Evolutionary conservation across 2,888 invertebrate species (phyloP), one percentile per base, ranked within the genome.

Genomic region (Polydrusus tereticollis): DNA sequence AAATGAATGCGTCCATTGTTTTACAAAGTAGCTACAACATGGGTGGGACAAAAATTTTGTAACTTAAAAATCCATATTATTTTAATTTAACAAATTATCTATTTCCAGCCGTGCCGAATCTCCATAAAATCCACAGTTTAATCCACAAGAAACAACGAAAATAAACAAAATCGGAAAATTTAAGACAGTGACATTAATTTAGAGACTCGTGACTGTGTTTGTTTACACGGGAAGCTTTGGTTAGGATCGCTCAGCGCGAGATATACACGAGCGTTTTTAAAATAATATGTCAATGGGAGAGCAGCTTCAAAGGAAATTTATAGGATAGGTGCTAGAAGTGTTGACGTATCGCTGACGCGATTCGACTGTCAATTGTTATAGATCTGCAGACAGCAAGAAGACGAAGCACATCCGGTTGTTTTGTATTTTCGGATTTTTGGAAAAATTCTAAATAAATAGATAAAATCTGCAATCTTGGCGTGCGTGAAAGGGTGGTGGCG

Each of bases 191-290:
- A 55, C 60, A 68, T 50, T 26, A 41, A 29, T 43, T 47, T 47
- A 20, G 29, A 47, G 18, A 6, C 29, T 45, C 47, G 47, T 14
- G 47, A 60, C 1, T 38, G 57, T 67, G 63, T 69, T 69, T 69
- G 69, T 69, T 69, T 69, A 63, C 55, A 69, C 63, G 14, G 63
- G 63, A 57, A 57, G 69, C 57, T 69, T 69, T 69, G 69, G 69
- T 55, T 69, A 69, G 45, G 43, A 60, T 69, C 63, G 33, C 14
- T 55, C 52, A 55, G 10, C 52, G 52, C 10, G 29, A 0, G 52
- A 29, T 55, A n/a, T n/a, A n/a, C n/a, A n/a, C n/a, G 12, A 1
- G 29, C n/a, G n/a, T n/a, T n/a, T n/a, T n/a, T 29, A 29, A 55
- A 55, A 55, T 55, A 55, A 55, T 55, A 55, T 55, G 29, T 55